These are phyloP conservation scores for Synanthedon formicaeformis DNA, from an alignment of 2,888 invertebrate genomes.

Conservation along the genomic window DNA sequence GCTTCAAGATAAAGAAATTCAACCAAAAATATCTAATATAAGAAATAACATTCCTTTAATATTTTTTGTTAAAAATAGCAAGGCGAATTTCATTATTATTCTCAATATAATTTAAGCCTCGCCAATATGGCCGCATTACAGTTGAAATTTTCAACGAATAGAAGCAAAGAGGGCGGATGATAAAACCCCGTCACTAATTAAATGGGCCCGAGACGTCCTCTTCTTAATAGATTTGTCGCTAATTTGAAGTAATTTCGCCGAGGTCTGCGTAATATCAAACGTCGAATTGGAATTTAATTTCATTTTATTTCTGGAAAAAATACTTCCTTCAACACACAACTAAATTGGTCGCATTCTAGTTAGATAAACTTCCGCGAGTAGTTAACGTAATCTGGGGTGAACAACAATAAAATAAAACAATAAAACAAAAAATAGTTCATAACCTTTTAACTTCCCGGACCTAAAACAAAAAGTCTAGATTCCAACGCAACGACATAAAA, in stretches of 20 bases:
- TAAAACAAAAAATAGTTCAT: too few relatives aligned
- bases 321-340: not conserved
- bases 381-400: too few relatives aligned
- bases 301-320: not conserved
- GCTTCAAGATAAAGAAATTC: too few relatives aligned
- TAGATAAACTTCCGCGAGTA: too few relatives aligned
- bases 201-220: constrained; percentile 56
- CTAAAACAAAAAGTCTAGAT: too few relatives aligned
- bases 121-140: constrained; percentile 50
- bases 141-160: constrained; percentile 50
- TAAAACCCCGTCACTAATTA: constrained; percentile 67
- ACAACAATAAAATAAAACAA: too few relatives aligned
- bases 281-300: constrained; percentile 41
- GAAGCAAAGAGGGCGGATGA: constrained; percentile 54
- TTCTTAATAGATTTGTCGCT: constrained; percentile 65
- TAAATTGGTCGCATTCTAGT: not conserved
- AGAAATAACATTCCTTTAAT: too few relatives aligned
- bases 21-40: too few relatives aligned
- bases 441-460: too few relatives aligned
- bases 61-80: not conserved
- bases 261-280: constrained; percentile 39
- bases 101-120: constrained; percentile 55
- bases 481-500: too few relatives aligned
- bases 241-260: constrained; percentile 54
- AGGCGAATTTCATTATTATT: constrained; percentile 25